These are phyloP conservation scores for Drosophila setifemur DNA, from an alignment of 1,140 invertebrate species.

Conservation along the genomic window DNA sequence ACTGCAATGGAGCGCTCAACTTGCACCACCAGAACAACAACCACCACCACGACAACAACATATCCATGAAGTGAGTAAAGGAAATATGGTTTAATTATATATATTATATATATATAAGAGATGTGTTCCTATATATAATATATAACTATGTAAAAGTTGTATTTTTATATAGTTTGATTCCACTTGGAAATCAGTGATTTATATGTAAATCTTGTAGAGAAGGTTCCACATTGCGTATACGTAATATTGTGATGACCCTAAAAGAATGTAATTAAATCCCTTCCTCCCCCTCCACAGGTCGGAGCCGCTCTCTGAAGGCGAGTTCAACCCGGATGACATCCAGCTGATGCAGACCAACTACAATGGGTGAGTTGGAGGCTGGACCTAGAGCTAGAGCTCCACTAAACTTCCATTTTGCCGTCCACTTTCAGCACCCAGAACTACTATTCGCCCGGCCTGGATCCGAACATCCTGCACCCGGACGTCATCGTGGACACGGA, in stretches of 20 bases:
- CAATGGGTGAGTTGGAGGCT: slow-evolving; percentile 63
- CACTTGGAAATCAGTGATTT: too few relatives aligned
- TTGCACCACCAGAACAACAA: slow-evolving; percentile 60
- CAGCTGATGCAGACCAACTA: slow-evolving; percentile 79
- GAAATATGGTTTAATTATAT: not conserved
- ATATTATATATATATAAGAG: too few relatives aligned
- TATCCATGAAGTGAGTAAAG: slow-evolving; percentile 78
- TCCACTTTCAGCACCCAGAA: slow-evolving; percentile 60
- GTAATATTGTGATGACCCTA: not conserved
- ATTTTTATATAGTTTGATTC: too few relatives aligned
- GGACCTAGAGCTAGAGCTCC: too few relatives aligned
- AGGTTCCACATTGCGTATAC: not conserved
- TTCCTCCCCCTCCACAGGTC: slow-evolving; percentile 44
- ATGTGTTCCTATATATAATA: too few relatives aligned
- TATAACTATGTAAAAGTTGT: too few relatives aligned
- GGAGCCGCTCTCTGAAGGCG: slow-evolving; percentile 75
- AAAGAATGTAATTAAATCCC: not conserved
- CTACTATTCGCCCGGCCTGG: slow-evolving; percentile 72
- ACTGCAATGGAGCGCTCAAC: slow-evolving; percentile 72
- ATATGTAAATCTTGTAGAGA: too few relatives aligned
- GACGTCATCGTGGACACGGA: slow-evolving; percentile 81
- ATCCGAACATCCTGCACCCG: slow-evolving; percentile 75
- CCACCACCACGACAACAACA: slow-evolving; percentile 67
- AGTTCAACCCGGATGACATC: slow-evolving; percentile 80
- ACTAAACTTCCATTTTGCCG: not conserved